These are phyloP conservation scores for Nycticebus coucang DNA, from an alignment of 2,113 vertebrate genomes.

Conservation along the genomic window DNA sequence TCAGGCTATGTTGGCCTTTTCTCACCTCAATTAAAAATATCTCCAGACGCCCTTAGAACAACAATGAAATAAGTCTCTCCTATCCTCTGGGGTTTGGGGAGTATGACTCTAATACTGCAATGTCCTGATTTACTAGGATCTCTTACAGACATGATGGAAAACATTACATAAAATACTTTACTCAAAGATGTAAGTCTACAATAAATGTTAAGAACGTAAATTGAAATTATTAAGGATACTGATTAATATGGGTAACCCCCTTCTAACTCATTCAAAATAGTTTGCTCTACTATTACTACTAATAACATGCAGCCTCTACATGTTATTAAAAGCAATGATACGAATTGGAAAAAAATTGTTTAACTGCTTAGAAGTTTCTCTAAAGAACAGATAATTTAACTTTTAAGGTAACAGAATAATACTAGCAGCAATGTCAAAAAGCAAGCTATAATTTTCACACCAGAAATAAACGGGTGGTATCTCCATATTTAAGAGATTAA, in stretches of 20 bases:
- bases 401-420: slow-evolving; percentile 63
- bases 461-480: slow-evolving; percentile 15
- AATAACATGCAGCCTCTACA: background rate
- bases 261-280: background rate
- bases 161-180: slow-evolving; percentile 25
- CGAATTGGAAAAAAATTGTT: slow-evolving; percentile 58
- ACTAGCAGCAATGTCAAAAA: slow-evolving; percentile 48
- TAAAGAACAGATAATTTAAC: slow-evolving; percentile 21
- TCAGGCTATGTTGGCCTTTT: slow-evolving; percentile 18
- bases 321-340: slow-evolving; percentile 42
- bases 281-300: background rate
- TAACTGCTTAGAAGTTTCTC: slow-evolving; percentile 55
- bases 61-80: slow-evolving; percentile 15
- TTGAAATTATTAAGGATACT: background rate
- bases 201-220: slow-evolving; percentile 23
- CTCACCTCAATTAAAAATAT: slow-evolving; percentile 23
- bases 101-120: slow-evolving; percentile 36
- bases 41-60: background rate
- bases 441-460: slow-evolving; percentile 50
- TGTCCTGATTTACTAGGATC: background rate
- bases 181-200: slow-evolving; percentile 7
- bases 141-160: slow-evolving; percentile 12
- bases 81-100: background rate
- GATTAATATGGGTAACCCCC: background rate
- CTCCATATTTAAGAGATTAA: background rate